Conservation (phyloP, 2,113 vertebrate species). For the Genyomyrus donnyi region DNA sequence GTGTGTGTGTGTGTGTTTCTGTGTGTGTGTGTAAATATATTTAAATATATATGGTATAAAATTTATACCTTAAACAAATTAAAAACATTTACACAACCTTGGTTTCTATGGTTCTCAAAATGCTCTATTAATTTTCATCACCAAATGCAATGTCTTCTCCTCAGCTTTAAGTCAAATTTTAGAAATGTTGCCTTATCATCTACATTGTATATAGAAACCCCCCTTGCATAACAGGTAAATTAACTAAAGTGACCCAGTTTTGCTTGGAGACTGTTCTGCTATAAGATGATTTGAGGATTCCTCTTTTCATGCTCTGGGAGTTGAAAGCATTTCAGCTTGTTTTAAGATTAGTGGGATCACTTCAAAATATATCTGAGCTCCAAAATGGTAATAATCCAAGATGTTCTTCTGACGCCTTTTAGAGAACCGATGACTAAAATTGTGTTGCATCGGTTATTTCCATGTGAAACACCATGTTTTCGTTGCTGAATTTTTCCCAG, state of each 20-base stretch:
- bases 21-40: not conserved
- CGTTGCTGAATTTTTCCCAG: constrained; percentile 27
- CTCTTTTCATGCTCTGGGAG: constrained; percentile 40
- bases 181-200: constrained; percentile 39
- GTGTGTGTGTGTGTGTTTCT: no score
- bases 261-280: constrained; percentile 47
- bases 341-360: constrained; percentile 54
- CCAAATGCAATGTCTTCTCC: not conserved
- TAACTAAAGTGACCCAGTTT: constrained; percentile 60
- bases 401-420: constrained; percentile 56
- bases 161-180: constrained; percentile 47
- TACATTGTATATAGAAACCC: constrained; percentile 41
- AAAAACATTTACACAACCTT: not conserved
- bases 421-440: constrained; percentile 49
- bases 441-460: constrained; percentile 43
- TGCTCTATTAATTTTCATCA: not conserved
- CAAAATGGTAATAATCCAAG: constrained; percentile 56
- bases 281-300: constrained; percentile 57
- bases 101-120: not conserved
- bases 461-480: constrained; percentile 28
- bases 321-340: constrained; percentile 53
- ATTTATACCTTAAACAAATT: not conserved
- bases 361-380: constrained; percentile 46
- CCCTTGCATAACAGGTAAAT: constrained; percentile 49
- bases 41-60: not conserved